These are phyloP conservation scores for Oreochromis spilurus DNA, from an alignment of 2,113 vertebrate genomes.

Conservation along the genomic window DNA sequence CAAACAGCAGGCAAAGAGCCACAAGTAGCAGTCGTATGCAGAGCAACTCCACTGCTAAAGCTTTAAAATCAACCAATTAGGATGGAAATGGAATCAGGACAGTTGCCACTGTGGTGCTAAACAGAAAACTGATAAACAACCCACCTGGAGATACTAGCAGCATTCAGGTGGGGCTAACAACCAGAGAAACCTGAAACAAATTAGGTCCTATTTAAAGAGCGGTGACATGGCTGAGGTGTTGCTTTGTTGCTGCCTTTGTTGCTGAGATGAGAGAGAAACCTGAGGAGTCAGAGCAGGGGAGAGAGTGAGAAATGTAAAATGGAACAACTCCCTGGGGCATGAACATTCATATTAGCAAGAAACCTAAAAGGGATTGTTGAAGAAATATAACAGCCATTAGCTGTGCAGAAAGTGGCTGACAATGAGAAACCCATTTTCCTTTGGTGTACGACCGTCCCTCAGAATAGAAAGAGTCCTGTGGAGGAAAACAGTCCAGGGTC, in stretches of 20 bases:
- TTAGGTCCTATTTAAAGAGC: slow-evolving; percentile 40
- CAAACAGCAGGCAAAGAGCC: not conserved
- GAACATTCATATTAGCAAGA: slow-evolving; percentile 43
- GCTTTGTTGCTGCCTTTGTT: not conserved
- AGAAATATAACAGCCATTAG: slow-evolving; percentile 60
- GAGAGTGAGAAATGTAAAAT: slow-evolving; percentile 48
- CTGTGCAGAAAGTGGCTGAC: not conserved
- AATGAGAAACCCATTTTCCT: slow-evolving; percentile 31
- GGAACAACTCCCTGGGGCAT: slow-evolving; percentile 57
- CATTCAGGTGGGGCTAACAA: slow-evolving; percentile 10
- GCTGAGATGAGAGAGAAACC: not conserved
- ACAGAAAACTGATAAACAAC: slow-evolving; percentile 13
- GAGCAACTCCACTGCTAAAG: not conserved
- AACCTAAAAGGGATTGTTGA: slow-evolving; percentile 38
- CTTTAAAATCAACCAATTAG: slow-evolving; percentile 29
- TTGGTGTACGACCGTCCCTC: not conserved
- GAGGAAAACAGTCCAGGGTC: not conserved
- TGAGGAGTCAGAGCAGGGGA: not conserved
- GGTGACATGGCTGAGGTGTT: not conserved
- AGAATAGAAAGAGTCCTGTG: not conserved
- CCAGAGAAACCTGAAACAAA: slow-evolving; percentile 21
- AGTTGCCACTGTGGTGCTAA: not conserved
- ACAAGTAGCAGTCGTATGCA: not conserved
- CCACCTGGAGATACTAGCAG: not conserved
- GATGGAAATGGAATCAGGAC: slow-evolving; percentile 19